Evolutionary conservation across 30 jellyfish, hydroid and myxozoan genomes (phyloP).

Genomic region (Sanderia malayensis): DNA sequence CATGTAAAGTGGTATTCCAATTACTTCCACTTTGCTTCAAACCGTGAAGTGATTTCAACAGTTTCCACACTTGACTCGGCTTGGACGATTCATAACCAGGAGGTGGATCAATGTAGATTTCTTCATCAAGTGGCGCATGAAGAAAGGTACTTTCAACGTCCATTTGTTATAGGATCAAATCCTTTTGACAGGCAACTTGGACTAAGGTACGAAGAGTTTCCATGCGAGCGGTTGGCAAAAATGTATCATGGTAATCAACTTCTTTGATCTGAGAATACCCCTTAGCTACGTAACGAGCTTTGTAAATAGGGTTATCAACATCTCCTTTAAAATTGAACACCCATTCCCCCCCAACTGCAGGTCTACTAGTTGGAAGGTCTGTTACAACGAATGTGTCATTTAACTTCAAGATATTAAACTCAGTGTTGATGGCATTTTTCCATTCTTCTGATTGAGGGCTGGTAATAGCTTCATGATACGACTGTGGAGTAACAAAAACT

Average conservation of each 20-base stretch:
- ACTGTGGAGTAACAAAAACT: too few relatives aligned
- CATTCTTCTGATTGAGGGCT: too few relatives aligned
- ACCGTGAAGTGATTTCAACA: slow-evolving; percentile 42
- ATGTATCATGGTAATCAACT: neutral
- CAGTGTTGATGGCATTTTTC: too few relatives aligned
- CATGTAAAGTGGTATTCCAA: slow-evolving; percentile 17
- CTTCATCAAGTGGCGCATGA: neutral
- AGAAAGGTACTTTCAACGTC: slow-evolving; percentile 7
- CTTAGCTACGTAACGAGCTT: neutral
- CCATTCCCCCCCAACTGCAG: too few relatives aligned
- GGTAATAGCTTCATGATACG: too few relatives aligned
- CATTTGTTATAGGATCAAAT: slow-evolving; percentile 22
- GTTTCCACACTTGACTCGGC: neutral
- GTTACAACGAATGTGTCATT: too few relatives aligned
- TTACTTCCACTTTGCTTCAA: slow-evolving; percentile 53
- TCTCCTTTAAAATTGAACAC: too few relatives aligned
- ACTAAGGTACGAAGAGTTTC: slow-evolving; percentile 8
- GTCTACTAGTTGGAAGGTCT: too few relatives aligned
- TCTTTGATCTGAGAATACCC: neutral
- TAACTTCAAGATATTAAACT: too few relatives aligned
- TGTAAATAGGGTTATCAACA: slow-evolving; percentile 16
- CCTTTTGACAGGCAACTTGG: neutral
- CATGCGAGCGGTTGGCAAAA: slow-evolving; percentile 28
- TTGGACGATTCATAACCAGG: neutral
- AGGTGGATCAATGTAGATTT: neutral